These are phyloP conservation scores for Ceyx melanurus DNA, from an alignment of 2,113 vertebrate genomes.

Conservation along the genomic window DNA sequence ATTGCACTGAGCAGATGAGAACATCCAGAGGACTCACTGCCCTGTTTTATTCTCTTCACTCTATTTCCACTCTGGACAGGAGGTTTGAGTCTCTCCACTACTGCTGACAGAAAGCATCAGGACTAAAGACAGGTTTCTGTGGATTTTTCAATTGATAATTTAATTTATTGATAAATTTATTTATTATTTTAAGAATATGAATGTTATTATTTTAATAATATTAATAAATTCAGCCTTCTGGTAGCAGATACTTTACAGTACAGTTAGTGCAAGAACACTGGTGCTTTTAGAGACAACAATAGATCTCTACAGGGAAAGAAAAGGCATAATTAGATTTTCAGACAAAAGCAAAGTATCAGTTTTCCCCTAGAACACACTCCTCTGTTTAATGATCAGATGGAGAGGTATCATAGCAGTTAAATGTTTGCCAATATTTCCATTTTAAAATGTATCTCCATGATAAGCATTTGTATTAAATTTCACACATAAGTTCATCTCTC, in stretches of 20 bases:
- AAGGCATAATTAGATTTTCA: background rate
- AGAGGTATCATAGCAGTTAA: background rate
- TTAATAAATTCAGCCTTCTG: background rate
- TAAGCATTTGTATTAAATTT: background rate
- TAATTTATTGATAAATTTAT: background rate
- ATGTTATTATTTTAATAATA: background rate
- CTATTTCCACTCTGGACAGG: background rate
- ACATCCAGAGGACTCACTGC: background rate
- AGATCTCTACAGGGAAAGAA: background rate
- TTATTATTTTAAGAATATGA: no score
- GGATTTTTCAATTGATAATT: background rate
- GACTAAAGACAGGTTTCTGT: background rate
- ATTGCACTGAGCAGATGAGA: background rate
- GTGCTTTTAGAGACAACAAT: background rate
- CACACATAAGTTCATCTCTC: background rate
- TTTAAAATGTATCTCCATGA: background rate
- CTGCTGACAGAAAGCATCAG: background rate
- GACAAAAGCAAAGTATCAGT: background rate
- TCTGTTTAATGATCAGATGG: background rate
- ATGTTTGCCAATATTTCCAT: background rate
- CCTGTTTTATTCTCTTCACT: background rate
- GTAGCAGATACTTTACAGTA: background rate
- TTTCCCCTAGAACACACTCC: background rate
- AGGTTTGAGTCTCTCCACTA: background rate
- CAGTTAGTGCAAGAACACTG: background rate